These are phyloP conservation scores for Drepanosiphum platanoidis DNA, from an alignment of 2,888 invertebrate species.

Conservation along the genomic window DNA sequence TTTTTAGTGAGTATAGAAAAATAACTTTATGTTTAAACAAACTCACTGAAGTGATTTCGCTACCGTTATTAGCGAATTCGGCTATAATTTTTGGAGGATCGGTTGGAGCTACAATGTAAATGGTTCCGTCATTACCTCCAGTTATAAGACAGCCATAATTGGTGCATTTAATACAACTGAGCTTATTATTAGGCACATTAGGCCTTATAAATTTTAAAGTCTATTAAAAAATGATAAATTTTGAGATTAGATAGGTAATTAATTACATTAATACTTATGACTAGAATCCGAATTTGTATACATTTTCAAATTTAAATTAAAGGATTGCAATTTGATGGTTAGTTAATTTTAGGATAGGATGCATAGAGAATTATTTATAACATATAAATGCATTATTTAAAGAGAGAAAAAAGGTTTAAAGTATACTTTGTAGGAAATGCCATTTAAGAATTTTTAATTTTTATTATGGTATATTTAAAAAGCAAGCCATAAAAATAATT, in stretches of 20 bases:
- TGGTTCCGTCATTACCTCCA: constrained; percentile 46
- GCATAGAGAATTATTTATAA: too few species aligned
- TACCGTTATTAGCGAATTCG: constrained; percentile 15
- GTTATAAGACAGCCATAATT: constrained; percentile 57
- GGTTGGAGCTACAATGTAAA: constrained; percentile 49
- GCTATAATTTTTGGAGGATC: constrained; percentile 42
- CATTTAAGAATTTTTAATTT: too few species aligned
- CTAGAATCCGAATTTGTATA: too few species aligned
- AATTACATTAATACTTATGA: too few species aligned
- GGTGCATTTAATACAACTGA: constrained; percentile 48
- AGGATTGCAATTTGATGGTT: too few species aligned
- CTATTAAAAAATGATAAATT: not conserved
- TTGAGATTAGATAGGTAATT: not conserved
- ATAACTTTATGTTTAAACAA: not conserved
- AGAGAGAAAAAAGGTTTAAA: too few species aligned
- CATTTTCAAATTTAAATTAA: too few species aligned
- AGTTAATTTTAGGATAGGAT: too few species aligned
- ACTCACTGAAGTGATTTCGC: constrained; percentile 58
- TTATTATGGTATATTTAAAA: too few species aligned
- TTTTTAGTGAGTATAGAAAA: not conserved
- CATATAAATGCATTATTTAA: too few species aligned
- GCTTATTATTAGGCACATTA: not conserved
- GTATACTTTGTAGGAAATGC: too few species aligned
- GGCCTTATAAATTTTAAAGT: constrained; percentile 10
- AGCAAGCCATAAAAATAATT: too few species aligned